Evolutionary conservation across 2,113 vertebrate species (phyloP).

Genomic region (Ptychochromis oligacanthus): DNA sequence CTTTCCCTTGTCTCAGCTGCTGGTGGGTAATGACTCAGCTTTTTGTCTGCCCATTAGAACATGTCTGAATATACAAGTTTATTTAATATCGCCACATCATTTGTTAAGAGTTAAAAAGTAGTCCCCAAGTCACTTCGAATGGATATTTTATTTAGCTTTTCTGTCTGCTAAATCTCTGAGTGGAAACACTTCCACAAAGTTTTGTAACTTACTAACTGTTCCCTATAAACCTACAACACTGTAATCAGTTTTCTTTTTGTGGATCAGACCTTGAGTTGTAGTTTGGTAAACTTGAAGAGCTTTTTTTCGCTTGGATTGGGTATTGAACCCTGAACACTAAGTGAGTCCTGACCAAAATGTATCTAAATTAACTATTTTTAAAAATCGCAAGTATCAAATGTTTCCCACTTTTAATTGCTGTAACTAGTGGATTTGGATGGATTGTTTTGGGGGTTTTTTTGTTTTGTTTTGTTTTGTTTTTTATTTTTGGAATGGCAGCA

Average conservation of each 20-base stretch:
- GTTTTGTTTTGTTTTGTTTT: no score
- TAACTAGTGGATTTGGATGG: neutral
- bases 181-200: neutral
- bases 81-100: neutral
- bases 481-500: neutral
- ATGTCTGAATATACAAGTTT: neutral
- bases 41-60: neutral
- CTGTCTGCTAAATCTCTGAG: neutral
- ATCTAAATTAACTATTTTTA: no score
- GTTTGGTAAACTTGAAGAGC: neutral
- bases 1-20: neutral
- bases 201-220: neutral
- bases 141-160: neutral
- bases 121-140: neutral
- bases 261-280: neutral
- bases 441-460: neutral
- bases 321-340: no score
- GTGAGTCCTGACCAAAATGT: no score
- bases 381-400: no score
- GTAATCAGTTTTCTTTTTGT: neutral
- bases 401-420: rapidly evolving
- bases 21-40: neutral
- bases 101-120: neutral
- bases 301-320: no score
- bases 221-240: neutral